These are phyloP conservation scores for Climacteris rufus DNA, from an alignment of 2,113 vertebrate species.

Conservation along the genomic window DNA sequence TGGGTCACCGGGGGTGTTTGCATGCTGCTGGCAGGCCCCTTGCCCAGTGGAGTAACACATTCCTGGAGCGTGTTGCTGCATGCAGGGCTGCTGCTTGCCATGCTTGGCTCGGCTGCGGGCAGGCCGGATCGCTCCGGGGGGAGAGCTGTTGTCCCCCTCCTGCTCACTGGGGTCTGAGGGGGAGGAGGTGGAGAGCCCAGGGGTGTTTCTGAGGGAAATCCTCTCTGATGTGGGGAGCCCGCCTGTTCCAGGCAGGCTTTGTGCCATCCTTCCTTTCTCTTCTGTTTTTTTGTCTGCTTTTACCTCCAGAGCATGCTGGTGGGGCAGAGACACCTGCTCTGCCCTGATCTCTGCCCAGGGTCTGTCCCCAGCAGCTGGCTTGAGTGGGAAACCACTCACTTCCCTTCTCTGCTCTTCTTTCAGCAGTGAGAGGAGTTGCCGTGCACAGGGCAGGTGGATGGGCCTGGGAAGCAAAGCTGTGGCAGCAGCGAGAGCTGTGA, in stretches of 20 bases:
- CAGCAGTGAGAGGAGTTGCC: fast-evolving
- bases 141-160: not conserved
- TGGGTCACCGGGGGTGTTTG: slow-evolving; percentile 6
- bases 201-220: not conserved
- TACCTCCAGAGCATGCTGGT: not conserved
- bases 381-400: not conserved
- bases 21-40: slow-evolving; percentile 49
- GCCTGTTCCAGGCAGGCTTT: not conserved
- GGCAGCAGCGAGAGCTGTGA: not conserved
- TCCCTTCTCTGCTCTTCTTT: not conserved
- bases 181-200: not conserved
- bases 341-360: not conserved
- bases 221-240: not conserved
- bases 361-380: not conserved
- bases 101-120: not conserved
- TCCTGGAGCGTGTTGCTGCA: slow-evolving; percentile 47
- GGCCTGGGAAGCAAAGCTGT: not conserved
- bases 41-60: slow-evolving; percentile 41
- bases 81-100: not conserved
- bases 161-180: not conserved
- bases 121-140: not conserved
- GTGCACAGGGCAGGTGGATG: not conserved
- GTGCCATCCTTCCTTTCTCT: not conserved
- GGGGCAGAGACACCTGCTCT: not conserved
- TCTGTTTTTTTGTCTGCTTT: not conserved